Base-by-base conservation (phyloP, 2,888 invertebrate genomes). In the Plagodis dolabraria region DNA sequence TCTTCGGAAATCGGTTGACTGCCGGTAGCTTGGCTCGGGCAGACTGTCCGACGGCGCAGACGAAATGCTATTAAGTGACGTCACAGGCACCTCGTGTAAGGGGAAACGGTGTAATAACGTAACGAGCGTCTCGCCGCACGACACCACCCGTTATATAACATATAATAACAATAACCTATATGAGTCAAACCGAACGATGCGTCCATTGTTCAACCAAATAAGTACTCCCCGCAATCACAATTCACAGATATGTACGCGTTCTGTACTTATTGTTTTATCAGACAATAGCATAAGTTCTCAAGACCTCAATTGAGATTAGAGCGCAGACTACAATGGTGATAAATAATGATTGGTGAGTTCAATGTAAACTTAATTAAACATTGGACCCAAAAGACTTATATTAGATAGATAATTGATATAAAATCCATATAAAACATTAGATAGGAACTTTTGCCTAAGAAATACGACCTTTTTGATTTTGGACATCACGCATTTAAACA, bases 31-130 rank as follows among this genome's bases (percentile, higher is more conserved):
- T 67, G 67, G 60, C 58, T 73, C 74, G 69, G 70, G 80, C 81
- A 88, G 89, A 87, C 88, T 79, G 80, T 82, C 75, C 77, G 88
- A 78, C 89, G 86, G 70, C 83, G 74, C 79, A 79, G 82, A 82
- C 83, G 69, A 79, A 80, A 81, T 75, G 80, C 84, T 78, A 84
- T 86, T 82, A 83, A 71, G 57, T 89, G 85, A 88, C 89, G 87
- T 89, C 85, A 89, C 75, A 63, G 76, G 75, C 80, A 79, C 84
- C 82, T 85, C 81, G 82, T 84, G 83, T 80, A 80, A 83, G 77
- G 79, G 78, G 79, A 80, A 76, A 65, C 75, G 72, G 63, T 70
- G 71, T 77, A 75, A 77, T 76, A 74, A 73, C 72, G 67, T 69
- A 70, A 55, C 47, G 66, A 70, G 53, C 47, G 66, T 63, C 67